Base-by-base conservation (phyloP, 2,888 invertebrate genomes). In the Leptinotarsa peninsularis region DNA sequence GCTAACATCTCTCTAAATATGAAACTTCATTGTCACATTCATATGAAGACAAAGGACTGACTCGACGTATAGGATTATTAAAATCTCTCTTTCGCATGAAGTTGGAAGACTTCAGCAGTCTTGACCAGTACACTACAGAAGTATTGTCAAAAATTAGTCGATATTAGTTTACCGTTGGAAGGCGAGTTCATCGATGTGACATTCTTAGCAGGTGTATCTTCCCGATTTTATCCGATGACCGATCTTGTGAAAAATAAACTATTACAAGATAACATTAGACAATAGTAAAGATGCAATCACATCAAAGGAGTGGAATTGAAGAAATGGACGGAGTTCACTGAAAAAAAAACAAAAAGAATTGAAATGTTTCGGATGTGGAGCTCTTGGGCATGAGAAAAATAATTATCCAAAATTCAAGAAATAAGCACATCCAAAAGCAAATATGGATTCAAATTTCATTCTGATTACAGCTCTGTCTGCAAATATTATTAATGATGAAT, bases 171-270 rank as follows among this genome's bases (percentile, higher is more conserved):
- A 4, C 15, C 50, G 4, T 10, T 63, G 17, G 63, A 33, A 17
- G 63, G 49, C 49, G 18, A 66, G 49, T 66, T 66, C 66, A 43
- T 66, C 18, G 66, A 14, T 4, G 66, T 66, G 17, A 66, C 33
- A 43, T 7, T 66, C 49, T 23, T 49, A 18, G 43, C 43, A 49
- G 49, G 49, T 66, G 4, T 66, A 49, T 17, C 10, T 18, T 49
- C 66, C 13, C 43, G 18, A 4, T 66, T 17, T 49, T 21, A 23
- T 43, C 66, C 66, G 10, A 52, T 69, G 15, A 69, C 69, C 13
- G 21, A 69, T 23, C 50, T 18, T n/a, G 69, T 54, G 50, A 4
- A 27, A 4, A 27, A 27, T 27, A 69, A 69, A 50, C 43, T 49
- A 43, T 49, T 66, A 2, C 66, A 66, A 66, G 66, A 66, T 18